Percentiles rank a stretch among this genome's conserved stretches.
phyloP scores from a whole-genome alignment of 2,888 invertebrate genomes.

The Eupithecia abbreviata region DNA sequence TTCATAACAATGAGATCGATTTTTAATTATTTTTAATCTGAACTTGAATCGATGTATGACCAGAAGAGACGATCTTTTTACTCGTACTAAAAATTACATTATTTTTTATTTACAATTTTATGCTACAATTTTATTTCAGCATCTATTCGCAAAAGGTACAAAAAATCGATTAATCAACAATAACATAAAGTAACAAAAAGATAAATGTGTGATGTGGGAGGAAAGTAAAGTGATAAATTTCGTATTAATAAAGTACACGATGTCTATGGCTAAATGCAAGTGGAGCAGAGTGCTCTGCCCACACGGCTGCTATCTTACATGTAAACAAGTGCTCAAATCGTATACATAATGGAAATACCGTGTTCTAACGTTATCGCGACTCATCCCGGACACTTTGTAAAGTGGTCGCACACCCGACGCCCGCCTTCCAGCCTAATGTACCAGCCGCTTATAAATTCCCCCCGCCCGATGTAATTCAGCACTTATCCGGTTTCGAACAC shows the following conservation, averaged over 20 bases:
- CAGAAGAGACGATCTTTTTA: conserved; percentile 49
- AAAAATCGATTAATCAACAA: conserved; percentile 17
- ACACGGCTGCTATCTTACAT: conserved; percentile 71
- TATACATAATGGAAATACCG: conserved; percentile 84
- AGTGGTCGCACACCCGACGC: conserved; percentile 77
- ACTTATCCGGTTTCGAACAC: conserved; percentile 61
- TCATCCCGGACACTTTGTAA: conserved; percentile 83
- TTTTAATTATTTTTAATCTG: conserved; percentile 70
- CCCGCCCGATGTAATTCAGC: conserved; percentile 65
- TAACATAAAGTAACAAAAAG: conserved; percentile 12
- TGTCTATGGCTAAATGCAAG: conserved; percentile 60
- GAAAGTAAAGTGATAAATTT: conserved; percentile 19
- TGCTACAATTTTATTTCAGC: conserved; percentile 22
- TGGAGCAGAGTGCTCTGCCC: conserved; percentile 64
- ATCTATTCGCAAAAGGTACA: conserved; percentile 23
- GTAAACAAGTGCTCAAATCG: conserved; percentile 83
- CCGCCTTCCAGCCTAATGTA: conserved; percentile 58
- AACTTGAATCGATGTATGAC: conserved; percentile 74
- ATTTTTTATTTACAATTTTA: conserved; percentile 29
- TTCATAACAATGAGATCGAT: conserved; percentile 83
- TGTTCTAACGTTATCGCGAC: conserved; percentile 83
- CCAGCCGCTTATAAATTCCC: conserved; percentile 63
- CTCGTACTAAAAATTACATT: conserved; percentile 31
- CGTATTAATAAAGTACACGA: conserved; percentile 50
- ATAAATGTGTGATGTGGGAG: conserved; percentile 17